A percentile compares a stretch with the other conserved stretches of the same genome.
phyloP scores from a whole-genome alignment of 2,113 vertebrate species.

The Mus musculus region DNA sequence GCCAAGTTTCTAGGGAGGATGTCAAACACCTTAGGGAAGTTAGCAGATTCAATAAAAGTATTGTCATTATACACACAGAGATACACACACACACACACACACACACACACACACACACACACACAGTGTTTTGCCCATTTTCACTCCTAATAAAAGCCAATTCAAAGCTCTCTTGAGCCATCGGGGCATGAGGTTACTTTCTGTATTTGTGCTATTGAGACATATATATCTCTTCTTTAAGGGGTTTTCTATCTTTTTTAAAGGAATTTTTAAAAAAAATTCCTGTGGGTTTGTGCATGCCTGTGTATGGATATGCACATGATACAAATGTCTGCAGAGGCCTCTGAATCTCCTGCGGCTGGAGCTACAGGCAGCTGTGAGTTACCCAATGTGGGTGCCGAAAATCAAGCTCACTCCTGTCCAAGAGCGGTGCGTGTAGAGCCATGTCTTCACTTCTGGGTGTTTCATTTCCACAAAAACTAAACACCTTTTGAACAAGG shows the following conservation, averaged over 20 bases:
- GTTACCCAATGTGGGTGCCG: too few species aligned
- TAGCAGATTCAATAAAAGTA: neutral
- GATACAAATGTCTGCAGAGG: neutral
- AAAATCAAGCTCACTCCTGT: too few species aligned
- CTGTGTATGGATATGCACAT: neutral
- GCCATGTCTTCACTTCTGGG: neutral
- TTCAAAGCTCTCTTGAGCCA: neutral
- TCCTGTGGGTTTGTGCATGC: neutral
- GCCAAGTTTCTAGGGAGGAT: neutral
- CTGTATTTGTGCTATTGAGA: neutral
- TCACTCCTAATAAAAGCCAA: neutral
- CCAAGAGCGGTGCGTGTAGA: fast-evolving
- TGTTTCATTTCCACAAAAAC: neutral
- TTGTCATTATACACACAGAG: neutral
- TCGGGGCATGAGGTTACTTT: neutral
- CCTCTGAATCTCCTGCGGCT: neutral
- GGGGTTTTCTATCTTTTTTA: neutral
- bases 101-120: too few species aligned
- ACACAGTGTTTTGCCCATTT: neutral
- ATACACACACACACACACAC: neutral
- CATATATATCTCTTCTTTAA: neutral
- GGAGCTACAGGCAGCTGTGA: neutral
- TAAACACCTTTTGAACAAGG: neutral
- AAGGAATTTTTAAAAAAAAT: neutral
- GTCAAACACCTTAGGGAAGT: neutral